These are phyloP conservation scores for Chrysolina oricalcia DNA, from an alignment of 2,888 invertebrate species.

Conservation along the genomic window DNA sequence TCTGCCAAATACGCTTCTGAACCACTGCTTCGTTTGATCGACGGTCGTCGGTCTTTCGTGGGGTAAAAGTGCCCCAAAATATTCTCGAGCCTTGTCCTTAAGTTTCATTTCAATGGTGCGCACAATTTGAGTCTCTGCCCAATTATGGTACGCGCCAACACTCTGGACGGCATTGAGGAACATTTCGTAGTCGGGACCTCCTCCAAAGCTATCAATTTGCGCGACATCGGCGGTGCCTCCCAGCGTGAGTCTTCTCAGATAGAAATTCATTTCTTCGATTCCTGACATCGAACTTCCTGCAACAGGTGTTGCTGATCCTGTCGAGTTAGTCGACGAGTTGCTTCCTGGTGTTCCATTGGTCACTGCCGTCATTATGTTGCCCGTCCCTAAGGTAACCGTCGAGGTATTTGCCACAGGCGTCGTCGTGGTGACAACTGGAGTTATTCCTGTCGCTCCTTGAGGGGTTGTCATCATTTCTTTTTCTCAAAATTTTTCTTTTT, in stretches of 20 bases:
- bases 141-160: slow-evolving; percentile 11
- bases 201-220: slow-evolving; percentile 29
- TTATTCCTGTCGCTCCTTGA: too few species aligned
- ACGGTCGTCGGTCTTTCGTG: slow-evolving; percentile 32
- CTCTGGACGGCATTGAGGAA: slow-evolving; percentile 32
- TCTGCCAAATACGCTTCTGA: slow-evolving; percentile 34
- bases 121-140: slow-evolving; percentile 17
- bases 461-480: too few species aligned
- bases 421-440: too few species aligned
- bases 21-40: slow-evolving; percentile 30
- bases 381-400: too few species aligned
- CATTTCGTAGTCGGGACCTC: slow-evolving; percentile 40
- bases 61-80: slow-evolving; percentile 8
- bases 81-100: slow-evolving; percentile 29
- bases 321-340: too few species aligned
- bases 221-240: not conserved
- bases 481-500: too few species aligned
- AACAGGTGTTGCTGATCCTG: too few species aligned
- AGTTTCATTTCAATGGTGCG: slow-evolving; percentile 28
- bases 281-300: too few species aligned
- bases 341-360: too few species aligned
- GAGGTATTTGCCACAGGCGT: too few species aligned
- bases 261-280: slow-evolving; percentile 23
- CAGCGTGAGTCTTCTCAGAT: slow-evolving; percentile 10
- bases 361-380: too few species aligned